Percentiles rank a stretch among this genome's conserved stretches.
Conservation (phyloP, 1,140 invertebrate genomes). For the Melitaea cinxia region DNA sequence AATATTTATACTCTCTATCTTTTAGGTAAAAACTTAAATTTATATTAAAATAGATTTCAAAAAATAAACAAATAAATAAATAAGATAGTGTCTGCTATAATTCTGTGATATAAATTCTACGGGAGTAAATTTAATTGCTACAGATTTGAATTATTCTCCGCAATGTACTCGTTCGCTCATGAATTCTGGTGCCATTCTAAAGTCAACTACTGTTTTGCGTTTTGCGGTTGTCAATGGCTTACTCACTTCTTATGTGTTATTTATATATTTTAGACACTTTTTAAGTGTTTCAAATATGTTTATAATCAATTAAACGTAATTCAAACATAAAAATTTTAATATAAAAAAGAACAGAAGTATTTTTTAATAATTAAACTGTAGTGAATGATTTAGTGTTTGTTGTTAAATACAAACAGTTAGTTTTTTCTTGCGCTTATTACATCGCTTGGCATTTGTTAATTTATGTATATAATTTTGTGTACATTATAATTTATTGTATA, state of each 20-base stretch:
- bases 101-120: background rate
- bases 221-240: slow-evolving; percentile 7
- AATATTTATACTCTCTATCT: too few relatives aligned
- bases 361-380: too few relatives aligned
- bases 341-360: too few relatives aligned
- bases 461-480: slow-evolving; percentile 17
- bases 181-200: slow-evolving; percentile 15
- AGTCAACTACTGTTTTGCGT: slow-evolving; percentile 13
- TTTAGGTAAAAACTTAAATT: too few relatives aligned
- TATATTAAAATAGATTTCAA: too few relatives aligned
- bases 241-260: background rate
- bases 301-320: too few relatives aligned
- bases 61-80: too few relatives aligned
- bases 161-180: slow-evolving; percentile 16
- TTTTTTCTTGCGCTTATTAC: too few relatives aligned
- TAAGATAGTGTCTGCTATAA: too few relatives aligned
- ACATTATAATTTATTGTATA: slow-evolving; percentile 30
- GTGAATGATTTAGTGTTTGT: too few relatives aligned
- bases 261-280: background rate
- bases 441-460: slow-evolving; percentile 2
- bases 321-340: too few relatives aligned
- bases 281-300: background rate
- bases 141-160: background rate
- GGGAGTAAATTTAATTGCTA: background rate
- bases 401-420: too few relatives aligned